Evolutionary conservation across 2,888 invertebrate genomes (phyloP).

Genomic region (Leptinotarsa peninsularis): DNA sequence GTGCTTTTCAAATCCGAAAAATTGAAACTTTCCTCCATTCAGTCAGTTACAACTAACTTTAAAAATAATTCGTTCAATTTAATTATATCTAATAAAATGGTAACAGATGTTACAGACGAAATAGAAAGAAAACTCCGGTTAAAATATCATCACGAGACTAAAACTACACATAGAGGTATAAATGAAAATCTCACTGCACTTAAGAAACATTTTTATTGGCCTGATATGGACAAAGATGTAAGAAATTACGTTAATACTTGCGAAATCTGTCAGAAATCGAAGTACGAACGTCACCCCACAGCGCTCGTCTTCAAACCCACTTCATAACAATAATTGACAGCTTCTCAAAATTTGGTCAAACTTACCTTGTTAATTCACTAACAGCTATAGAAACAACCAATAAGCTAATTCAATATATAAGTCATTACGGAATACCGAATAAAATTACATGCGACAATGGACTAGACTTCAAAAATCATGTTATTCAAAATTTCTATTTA

Average conservation of each 20-base stretch:
- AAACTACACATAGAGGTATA: constrained; percentile 49
- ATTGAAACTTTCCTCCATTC: neutral
- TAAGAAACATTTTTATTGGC: constrained; percentile 13
- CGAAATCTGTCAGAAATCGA: no score
- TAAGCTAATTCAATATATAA: neutral
- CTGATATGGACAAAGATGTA: constrained; percentile 8
- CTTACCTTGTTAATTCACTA: neutral
- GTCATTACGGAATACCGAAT: constrained; percentile 2
- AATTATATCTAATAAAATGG: constrained; percentile 24
- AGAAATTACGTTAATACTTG: neutral
- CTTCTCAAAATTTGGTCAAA: neutral
- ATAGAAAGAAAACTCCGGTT: constrained; percentile 39
- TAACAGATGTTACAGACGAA: constrained; percentile 38
- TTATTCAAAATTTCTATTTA: no score
- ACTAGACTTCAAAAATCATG: no score
- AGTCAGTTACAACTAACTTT: neutral
- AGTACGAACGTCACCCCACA: no score
- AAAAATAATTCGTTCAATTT: neutral
- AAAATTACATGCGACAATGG: neutral
- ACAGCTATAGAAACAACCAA: neutral
- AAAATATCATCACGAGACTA: constrained; percentile 35
- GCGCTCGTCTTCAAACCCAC: no score
- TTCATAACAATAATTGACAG: neutral
- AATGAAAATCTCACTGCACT: constrained; percentile 28
- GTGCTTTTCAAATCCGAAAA: neutral